phyloP scores from a whole-genome alignment of 2,888 invertebrate species.

The Gisinianus flammeolus region DNA sequence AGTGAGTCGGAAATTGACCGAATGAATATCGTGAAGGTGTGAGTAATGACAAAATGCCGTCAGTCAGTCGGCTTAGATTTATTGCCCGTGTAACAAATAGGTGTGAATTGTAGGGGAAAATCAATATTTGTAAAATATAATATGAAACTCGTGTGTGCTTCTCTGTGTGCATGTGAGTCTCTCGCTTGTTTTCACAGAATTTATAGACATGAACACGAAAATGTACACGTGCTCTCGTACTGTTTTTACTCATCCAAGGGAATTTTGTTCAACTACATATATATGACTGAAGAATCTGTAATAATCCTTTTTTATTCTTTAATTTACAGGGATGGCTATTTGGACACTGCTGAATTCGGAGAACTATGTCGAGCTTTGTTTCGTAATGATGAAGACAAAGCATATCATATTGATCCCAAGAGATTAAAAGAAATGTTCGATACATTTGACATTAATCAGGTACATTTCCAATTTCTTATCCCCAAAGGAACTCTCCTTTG shows the following conservation, averaged over 20 bases:
- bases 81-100: neutral
- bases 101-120: neutral
- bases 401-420: conserved; percentile 76
- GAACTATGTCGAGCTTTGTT: conserved; percentile 81
- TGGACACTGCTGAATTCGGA: conserved; percentile 78
- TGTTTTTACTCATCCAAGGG: too few species aligned
- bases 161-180: neutral
- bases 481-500: too few species aligned
- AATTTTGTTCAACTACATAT: too few species aligned
- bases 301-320: conserved; percentile 25
- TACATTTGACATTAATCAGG: conserved; percentile 77
- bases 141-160: neutral
- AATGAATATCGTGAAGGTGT: neutral
- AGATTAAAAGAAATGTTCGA: conserved; percentile 77
- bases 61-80: neutral
- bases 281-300: neutral
- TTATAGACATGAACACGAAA: neutral
- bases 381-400: conserved; percentile 82
- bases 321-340: conserved; percentile 73
- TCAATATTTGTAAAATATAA: neutral
- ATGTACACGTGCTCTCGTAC: neutral
- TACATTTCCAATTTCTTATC: too few species aligned
- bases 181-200: neutral
- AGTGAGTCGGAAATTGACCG: too few species aligned
- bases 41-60: neutral